phyloP scores from a whole-genome alignment of 2,113 vertebrate genomes.

The Sterrhoptilus dennistouni region DNA sequence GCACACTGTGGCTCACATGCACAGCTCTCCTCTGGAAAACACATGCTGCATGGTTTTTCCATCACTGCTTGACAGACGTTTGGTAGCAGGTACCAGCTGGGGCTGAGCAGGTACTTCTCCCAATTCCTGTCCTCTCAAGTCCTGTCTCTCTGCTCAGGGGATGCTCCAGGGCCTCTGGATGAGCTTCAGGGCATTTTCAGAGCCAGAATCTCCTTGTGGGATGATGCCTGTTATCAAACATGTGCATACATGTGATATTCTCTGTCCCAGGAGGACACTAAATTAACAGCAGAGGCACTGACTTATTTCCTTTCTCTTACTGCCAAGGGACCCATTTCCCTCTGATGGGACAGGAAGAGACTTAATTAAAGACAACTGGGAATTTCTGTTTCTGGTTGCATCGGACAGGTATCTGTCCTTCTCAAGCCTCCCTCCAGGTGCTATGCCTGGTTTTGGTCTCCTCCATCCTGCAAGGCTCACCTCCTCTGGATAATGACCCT shows the following conservation, averaged over 20 bases:
- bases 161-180: not conserved
- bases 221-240: not conserved
- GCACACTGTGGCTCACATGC: fast-evolving
- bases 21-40: not conserved
- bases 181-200: not conserved
- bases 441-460: not conserved
- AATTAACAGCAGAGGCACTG: not conserved
- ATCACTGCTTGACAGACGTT: not conserved
- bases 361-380: not conserved
- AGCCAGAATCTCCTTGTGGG: not conserved
- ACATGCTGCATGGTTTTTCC: not conserved
- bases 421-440: not conserved
- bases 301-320: not conserved
- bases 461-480: not conserved
- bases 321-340: not conserved
- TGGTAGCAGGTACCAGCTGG: not conserved
- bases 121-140: fast-evolving
- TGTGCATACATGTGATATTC: not conserved
- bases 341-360: not conserved
- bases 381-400: not conserved
- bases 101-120: not conserved
- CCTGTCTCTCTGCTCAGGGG: not conserved
- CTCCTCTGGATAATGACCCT: not conserved
- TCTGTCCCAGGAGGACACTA: not conserved
- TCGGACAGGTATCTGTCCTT: not conserved